Conservation (phyloP, 1,140 invertebrate species). For the Sesamia nonagrioides region DNA sequence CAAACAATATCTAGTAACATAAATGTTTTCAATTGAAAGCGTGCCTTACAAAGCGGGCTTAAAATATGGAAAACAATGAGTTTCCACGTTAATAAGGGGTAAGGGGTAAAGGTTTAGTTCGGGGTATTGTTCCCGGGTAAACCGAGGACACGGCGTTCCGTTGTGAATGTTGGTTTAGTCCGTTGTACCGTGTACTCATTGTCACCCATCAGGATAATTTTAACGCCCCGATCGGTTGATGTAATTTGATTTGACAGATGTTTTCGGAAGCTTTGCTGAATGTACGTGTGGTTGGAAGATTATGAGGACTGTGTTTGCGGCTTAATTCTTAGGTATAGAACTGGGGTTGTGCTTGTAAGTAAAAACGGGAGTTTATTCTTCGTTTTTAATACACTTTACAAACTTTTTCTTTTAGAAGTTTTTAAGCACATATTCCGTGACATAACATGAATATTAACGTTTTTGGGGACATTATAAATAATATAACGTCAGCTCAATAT, state of each 20-base stretch:
- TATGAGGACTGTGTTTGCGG: slow-evolving; percentile 1
- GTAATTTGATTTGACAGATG: slow-evolving; percentile 76
- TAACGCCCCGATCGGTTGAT: slow-evolving; percentile 68
- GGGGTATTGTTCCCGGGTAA: slow-evolving; percentile 68
- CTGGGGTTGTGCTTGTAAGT: neutral
- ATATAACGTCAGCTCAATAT: too few species aligned
- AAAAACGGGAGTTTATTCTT: neutral
- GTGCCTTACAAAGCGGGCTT: slow-evolving; percentile 64
- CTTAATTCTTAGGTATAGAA: neutral
- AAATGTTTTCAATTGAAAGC: slow-evolving; percentile 54
- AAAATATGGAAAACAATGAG: slow-evolving; percentile 86
- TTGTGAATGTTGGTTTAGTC: slow-evolving; percentile 72
- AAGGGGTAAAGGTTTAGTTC: slow-evolving; percentile 73
- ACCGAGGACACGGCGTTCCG: slow-evolving; percentile 76
- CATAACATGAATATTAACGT: too few species aligned
- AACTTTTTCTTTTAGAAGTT: neutral
- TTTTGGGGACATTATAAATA: too few species aligned
- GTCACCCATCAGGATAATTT: slow-evolving; percentile 74
- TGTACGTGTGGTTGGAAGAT: slow-evolving; percentile 6
- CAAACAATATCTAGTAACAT: slow-evolving; percentile 39
- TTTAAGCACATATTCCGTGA: neutral
- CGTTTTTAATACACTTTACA: neutral
- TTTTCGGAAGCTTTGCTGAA: slow-evolving; percentile 53
- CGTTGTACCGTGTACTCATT: slow-evolving; percentile 74
- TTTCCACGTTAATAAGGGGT: slow-evolving; percentile 83